Base-by-base conservation (phyloP, 2,888 invertebrate species). In the Aphodius sticticus region DNA sequence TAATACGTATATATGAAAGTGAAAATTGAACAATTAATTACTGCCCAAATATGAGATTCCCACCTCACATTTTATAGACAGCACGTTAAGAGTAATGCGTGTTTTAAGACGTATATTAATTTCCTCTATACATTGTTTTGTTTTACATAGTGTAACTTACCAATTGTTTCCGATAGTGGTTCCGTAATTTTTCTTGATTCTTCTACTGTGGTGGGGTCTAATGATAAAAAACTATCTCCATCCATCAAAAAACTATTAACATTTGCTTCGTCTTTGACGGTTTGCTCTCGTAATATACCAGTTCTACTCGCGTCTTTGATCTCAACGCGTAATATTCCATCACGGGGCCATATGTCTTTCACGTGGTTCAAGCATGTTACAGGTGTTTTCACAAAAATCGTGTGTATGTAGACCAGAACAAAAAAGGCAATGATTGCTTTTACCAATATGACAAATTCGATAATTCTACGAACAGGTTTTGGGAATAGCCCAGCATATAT, bases 241-340 rank as follows among this genome's bases (percentile, higher is more conserved):
- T 93, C 90, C 83, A 94, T 88, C 82, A 94, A 89, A 88, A 94
- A 91, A 80, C 90, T 90, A 15, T 91, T 89, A 15, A 91, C 89
- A 82, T 94, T 91, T 84, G 92, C 92, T 78, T 91, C 91, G 69
- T 92, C 91, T 85, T 92, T 93, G 53, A 92, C 91, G 85, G 92
- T 93, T 84, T 93, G 92, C 79, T 95, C 86, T 86, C 93, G 93
- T 81, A 93, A 92, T 86, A 96, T 96, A 87, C 96, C 96, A 16
- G 95, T 95, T 78, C 93, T 92, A 3, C 91, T 92, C 14, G 93
- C 92, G 87, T 94, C 94, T 83, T 93, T 90, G 85, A 98, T 96
- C 90, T 98, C 98, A 14, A 98, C 97, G 82, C 98, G 91, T 16
- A 99, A 91, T 83, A 99, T 97, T 5, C 99, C 99, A 89, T 98